Evolutionary conservation across 2,797 vertebrate genomes (phyloP).

Genomic region (Oceanodroma leucorhoa): DNA sequence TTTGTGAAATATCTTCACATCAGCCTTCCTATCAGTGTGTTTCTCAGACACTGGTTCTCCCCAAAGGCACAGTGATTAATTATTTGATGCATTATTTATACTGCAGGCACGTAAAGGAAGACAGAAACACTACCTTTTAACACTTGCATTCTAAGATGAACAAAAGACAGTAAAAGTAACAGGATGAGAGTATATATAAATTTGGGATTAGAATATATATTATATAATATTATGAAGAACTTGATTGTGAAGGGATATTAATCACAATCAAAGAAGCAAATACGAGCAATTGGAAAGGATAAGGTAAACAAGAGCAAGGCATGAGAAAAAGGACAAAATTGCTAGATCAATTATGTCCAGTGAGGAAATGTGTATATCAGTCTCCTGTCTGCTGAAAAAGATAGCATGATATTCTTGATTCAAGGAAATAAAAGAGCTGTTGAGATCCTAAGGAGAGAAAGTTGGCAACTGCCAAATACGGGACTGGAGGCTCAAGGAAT

Average conservation of each 20-base stretch:
- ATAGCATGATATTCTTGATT: neutral
- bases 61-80: neutral
- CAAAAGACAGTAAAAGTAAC: neutral
- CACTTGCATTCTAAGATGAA: neutral
- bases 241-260: neutral
- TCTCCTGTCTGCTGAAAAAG: neutral
- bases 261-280: neutral
- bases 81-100: neutral
- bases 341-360: neutral
- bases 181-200: neutral
- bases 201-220: neutral
- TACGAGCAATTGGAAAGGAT: neutral
- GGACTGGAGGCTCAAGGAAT: neutral
- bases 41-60: neutral
- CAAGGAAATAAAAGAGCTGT: neutral
- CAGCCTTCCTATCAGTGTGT: neutral
- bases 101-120: neutral
- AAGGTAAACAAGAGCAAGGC: neutral
- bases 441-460: neutral
- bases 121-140: neutral
- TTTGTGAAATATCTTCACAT: slow-evolving; percentile 27
- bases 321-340: neutral
- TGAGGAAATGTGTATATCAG: neutral
- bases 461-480: neutral
- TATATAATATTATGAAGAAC: neutral